These are phyloP conservation scores for Semicossyphus pulcher DNA, from an alignment of 2,113 vertebrate species.

Conservation along the genomic window DNA sequence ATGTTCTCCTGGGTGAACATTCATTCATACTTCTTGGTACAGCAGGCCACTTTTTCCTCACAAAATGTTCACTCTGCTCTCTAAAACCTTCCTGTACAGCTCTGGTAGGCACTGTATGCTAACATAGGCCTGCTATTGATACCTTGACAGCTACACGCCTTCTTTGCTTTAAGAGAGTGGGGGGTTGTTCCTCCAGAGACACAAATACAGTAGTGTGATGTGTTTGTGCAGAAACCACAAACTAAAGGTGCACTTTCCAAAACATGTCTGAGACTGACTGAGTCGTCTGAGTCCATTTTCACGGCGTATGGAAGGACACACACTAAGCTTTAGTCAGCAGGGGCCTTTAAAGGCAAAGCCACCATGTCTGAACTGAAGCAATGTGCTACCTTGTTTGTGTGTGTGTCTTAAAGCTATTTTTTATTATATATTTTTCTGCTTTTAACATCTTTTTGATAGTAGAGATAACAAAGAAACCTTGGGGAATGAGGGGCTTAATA, in stretches of 20 bases:
- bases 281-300: constrained; percentile 33
- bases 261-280: constrained; percentile 59
- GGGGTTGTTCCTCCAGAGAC: constrained; percentile 35
- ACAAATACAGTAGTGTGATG: constrained; percentile 71
- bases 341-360: background rate
- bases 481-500: no score
- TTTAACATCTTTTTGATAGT: no score
- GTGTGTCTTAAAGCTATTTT: background rate
- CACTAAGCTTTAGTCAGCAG: constrained; percentile 3
- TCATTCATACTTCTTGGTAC: constrained; percentile 6
- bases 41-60: background rate
- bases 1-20: background rate
- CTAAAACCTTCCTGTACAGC: constrained; percentile 12
- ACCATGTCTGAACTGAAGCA: background rate
- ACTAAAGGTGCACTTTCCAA: constrained; percentile 49
- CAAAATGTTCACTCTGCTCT: background rate
- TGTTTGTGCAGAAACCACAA: constrained; percentile 69
- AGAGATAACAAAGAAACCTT: no score
- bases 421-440: no score
- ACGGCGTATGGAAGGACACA: constrained; percentile 16
- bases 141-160: constrained; percentile 12
- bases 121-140: constrained; percentile 72
- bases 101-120: background rate
- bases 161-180: constrained; percentile 23
- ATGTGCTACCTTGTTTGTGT: background rate